Evolutionary conservation across 1,140 invertebrate species (phyloP), one percentile per base, ranked within the genome.

Genomic region (Laupala kohalensis): DNA sequence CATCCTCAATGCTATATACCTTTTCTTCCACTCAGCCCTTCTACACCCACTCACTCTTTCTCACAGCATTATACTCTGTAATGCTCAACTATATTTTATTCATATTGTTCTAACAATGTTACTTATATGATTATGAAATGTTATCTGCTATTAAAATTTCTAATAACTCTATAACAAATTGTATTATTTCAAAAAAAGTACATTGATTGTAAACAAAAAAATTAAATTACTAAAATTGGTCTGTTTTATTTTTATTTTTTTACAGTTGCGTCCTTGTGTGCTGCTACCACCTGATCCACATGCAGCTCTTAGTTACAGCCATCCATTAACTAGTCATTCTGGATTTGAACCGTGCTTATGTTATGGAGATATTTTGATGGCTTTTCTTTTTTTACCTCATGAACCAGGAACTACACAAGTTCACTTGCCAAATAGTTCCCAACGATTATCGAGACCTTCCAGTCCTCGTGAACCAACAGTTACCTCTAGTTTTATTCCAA

Each of bases 321-420:
- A 89, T 77, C 85, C 86, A 67, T 82, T 90, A 73, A 85, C 86
- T 53, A 84, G 81, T 28, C 91, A 89, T 81, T 92, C 92, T 0
- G 95, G 95, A 13, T 97, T 96, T 80, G 93, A 96, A 79, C 89
- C 92, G 4, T 89, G 88, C 29, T 84, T 96, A 12, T 97, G 94
- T 79, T 95, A 92, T 77, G 95, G 95, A 2, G 94, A 96, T 78
- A 88, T 95, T 63, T 83, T 93, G 4, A 81, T 97, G 0, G 90
- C 89, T n/a, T 95, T 96, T 79, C 82, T 87, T 30, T 93, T 90
- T 89, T 81, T 84, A 68, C 80, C 67, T 5, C 23, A 13, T 9
- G 37, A 53, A 53, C 9, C 37, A 53, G 37, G 37, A 4, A 53
- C 19, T 9, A 19, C 19, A 19, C 37, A 9, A 53, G 9, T 19